Evolutionary conservation across 2,113 vertebrate genomes (phyloP).

Genomic region (Aphelocoma coerulescens): DNA sequence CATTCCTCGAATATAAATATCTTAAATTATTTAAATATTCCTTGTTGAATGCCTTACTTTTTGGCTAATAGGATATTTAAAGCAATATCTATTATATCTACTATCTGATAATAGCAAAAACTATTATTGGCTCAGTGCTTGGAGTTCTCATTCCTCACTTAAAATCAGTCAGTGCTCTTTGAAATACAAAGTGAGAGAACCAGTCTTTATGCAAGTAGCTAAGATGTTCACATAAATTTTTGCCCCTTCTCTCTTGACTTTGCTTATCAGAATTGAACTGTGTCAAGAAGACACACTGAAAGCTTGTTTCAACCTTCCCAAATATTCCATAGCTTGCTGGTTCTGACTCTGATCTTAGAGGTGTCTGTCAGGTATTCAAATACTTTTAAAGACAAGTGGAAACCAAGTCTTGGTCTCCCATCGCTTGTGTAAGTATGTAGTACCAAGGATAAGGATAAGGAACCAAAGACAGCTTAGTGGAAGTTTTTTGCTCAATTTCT

Average conservation of each 20-base stretch:
- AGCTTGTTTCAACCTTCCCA: background rate
- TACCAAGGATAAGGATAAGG: background rate
- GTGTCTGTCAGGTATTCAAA: background rate
- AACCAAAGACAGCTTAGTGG: background rate
- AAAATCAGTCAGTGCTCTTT: background rate
- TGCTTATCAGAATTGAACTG: background rate
- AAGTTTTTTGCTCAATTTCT: background rate
- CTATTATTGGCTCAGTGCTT: background rate
- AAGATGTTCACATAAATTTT: background rate
- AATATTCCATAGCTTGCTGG: background rate
- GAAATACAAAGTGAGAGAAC: background rate
- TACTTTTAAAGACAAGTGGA: background rate
- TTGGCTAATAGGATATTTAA: background rate
- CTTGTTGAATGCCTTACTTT: background rate
- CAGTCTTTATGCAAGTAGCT: background rate
- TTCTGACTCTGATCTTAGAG: background rate
- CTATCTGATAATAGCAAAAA: background rate
- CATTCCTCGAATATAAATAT: background rate
- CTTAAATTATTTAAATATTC: background rate
- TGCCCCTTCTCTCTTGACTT: background rate
- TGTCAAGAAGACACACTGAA: background rate
- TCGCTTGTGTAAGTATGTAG: background rate
- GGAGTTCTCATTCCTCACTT: background rate
- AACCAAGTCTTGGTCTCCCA: background rate
- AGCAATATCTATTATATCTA: background rate